Conservation (phyloP, 1,140 invertebrate species). For the Scaptomyza hsui region DNA sequence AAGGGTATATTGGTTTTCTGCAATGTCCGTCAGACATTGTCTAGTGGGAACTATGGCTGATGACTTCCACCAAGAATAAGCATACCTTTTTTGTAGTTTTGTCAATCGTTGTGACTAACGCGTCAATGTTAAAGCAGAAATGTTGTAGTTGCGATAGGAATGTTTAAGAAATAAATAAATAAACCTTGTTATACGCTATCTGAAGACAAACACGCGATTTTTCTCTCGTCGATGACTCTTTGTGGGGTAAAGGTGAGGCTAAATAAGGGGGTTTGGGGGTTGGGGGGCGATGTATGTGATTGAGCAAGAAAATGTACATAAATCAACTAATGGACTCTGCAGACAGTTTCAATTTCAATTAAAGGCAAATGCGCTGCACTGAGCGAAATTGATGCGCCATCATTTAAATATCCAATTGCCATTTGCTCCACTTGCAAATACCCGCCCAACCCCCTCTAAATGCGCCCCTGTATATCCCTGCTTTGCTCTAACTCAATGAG, state of each 20-base stretch:
- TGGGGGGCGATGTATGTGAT: neutral
- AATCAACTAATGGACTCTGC: slow-evolving; percentile 79
- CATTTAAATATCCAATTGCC: slow-evolving; percentile 74
- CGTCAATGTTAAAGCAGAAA: no score
- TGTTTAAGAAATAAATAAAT: no score
- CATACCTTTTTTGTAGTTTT: slow-evolving; percentile 7
- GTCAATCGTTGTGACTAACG: no score
- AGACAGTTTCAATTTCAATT: slow-evolving; percentile 81
- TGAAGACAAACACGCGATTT: slow-evolving; percentile 44
- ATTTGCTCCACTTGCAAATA: slow-evolving; percentile 64
- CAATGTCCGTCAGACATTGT: no score
- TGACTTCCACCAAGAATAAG: no score
- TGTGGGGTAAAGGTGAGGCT: neutral
- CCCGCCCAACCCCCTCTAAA: neutral
- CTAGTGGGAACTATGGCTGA: no score
- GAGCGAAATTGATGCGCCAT: slow-evolving; percentile 70
- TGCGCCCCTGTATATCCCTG: neutral
- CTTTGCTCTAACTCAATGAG: neutral
- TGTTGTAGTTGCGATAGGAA: no score
- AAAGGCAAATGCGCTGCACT: slow-evolving; percentile 46
- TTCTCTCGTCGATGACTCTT: neutral
- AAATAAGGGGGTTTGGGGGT: neutral
- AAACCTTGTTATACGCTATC: slow-evolving; percentile 25
- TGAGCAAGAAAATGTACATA: slow-evolving; percentile 50
- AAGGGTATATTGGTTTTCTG: no score